Conservation (phyloP, 2,888 invertebrate species). For the Drosophila fungiperda region DNA sequence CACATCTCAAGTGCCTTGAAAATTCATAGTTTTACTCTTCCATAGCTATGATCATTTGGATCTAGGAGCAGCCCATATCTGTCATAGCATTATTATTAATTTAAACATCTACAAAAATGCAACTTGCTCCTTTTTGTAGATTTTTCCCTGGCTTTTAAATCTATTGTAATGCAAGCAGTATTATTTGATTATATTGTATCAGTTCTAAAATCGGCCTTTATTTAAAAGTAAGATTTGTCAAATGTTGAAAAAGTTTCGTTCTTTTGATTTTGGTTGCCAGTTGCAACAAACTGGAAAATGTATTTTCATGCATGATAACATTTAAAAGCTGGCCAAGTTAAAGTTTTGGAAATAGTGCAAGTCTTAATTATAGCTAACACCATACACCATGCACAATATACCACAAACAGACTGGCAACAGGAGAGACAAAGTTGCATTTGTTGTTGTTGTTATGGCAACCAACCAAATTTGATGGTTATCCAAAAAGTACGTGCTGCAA, state of each 20-base stretch:
- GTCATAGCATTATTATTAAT: neutral
- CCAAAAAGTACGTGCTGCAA: conserved; percentile 55
- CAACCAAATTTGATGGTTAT: conserved; percentile 66
- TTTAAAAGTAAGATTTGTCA: neutral
- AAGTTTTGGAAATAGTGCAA: conserved; percentile 18
- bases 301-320: conserved; percentile 10
- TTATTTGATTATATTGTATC: neutral
- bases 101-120: no score
- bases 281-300: conserved; percentile 19
- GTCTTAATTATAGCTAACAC: conserved; percentile 11
- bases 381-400: conserved; percentile 5
- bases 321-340: conserved; percentile 17
- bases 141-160: neutral
- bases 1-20: neutral
- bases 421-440: conserved; percentile 9
- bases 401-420: conserved; percentile 16
- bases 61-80: neutral
- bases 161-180: neutral
- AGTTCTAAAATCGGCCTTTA: neutral
- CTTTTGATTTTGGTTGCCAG: neutral
- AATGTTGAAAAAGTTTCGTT: neutral
- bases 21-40: neutral
- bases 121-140: neutral
- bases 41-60: neutral
- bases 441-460: conserved; percentile 31